Evolutionary conservation across 2,797 vertebrate genomes (phyloP).

Genomic region (Pseudochirops cupreus): DNA sequence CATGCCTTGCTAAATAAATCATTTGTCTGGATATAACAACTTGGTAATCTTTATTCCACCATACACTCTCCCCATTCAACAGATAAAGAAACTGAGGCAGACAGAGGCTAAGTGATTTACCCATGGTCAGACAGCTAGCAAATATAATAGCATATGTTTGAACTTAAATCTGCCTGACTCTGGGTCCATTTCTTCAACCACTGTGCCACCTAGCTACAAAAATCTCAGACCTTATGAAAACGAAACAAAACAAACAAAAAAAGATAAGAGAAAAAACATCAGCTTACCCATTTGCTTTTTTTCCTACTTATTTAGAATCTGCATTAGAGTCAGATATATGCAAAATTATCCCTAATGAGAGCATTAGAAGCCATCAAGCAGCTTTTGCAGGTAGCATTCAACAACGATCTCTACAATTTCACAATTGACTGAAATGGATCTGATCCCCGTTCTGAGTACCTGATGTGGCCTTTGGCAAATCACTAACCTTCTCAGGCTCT

Average conservation of each 20-base stretch:
- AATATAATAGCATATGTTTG: neutral
- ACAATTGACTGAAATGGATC: neutral
- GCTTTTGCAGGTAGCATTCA: neutral
- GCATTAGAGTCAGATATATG: neutral
- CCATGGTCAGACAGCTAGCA: neutral
- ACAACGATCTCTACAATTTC: neutral
- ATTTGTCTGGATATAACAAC: neutral
- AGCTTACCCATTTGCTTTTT: neutral
- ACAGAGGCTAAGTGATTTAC: neutral
- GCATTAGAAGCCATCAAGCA: neutral
- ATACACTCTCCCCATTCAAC: neutral
- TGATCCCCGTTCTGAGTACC: neutral
- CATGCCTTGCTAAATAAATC: neutral
- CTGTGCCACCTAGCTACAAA: neutral
- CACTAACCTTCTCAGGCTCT: neutral
- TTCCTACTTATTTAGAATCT: neutral
- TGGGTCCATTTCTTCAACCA: neutral
- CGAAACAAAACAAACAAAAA: neutral
- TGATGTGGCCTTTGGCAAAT: neutral
- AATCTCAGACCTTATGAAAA: neutral
- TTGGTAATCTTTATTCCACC: neutral
- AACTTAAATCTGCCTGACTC: neutral
- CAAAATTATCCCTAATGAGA: neutral
- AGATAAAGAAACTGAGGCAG: neutral
- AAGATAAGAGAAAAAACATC: neutral